Conservation (phyloP, 2,113 vertebrate genomes). For the Hemichromis elongatus region DNA sequence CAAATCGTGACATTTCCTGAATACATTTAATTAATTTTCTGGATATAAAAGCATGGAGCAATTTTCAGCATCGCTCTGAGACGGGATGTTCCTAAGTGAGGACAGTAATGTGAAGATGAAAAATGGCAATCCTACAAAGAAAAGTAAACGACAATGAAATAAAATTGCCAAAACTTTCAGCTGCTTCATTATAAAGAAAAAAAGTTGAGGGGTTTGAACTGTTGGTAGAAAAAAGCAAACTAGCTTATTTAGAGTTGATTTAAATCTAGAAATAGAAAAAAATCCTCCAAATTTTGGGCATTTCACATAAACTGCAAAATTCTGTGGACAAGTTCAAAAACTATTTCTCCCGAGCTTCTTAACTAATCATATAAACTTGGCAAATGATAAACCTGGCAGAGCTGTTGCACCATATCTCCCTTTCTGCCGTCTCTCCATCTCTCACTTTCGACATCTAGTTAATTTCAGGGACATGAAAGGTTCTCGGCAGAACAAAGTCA, state of each 20-base stretch:
- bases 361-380: neutral
- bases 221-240: neutral
- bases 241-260: neutral
- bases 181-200: neutral
- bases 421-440: neutral
- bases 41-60: neutral
- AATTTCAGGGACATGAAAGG: conserved; percentile 51
- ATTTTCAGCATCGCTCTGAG: accelerated
- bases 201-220: neutral
- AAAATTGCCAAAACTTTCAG: neutral
- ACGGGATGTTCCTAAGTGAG: accelerated
- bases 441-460: conserved; percentile 2
- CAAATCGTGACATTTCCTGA: neutral
- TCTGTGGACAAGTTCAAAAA: neutral
- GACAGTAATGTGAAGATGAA: neutral
- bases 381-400: neutral
- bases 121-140: accelerated
- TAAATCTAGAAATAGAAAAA: neutral
- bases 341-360: neutral
- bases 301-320: neutral
- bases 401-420: neutral
- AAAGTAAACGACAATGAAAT: neutral
- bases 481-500: conserved; percentile 33
- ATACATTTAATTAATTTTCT: neutral
- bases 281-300: neutral